Evolutionary conservation across 1,140 invertebrate species (phyloP).

Genomic region (Drosophila saltans): DNA sequence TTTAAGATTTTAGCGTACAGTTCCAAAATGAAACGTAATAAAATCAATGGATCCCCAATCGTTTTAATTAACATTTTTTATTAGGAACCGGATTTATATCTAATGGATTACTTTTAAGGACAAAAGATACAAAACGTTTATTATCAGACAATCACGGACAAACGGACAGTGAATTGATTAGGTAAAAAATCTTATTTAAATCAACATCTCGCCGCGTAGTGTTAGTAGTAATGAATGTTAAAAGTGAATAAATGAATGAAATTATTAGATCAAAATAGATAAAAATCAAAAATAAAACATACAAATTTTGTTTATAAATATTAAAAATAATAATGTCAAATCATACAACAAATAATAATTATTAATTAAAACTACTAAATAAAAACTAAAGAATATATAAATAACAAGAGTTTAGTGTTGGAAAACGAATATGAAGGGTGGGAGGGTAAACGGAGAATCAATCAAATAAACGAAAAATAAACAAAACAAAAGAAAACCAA

Average conservation of each 20-base stretch:
- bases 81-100: too few relatives aligned
- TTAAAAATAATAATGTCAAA: neutral
- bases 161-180: too few relatives aligned
- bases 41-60: too few relatives aligned
- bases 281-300: neutral
- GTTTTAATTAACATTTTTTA: too few relatives aligned
- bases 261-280: neutral
- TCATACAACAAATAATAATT: constrained; percentile 1
- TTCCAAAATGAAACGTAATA: too few relatives aligned
- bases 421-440: neutral
- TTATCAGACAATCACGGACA: too few relatives aligned
- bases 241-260: too few relatives aligned
- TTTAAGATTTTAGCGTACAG: too few relatives aligned
- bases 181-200: too few relatives aligned
- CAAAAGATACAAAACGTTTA: too few relatives aligned
- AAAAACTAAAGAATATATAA: neutral
- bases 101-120: too few relatives aligned
- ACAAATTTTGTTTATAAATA: neutral
- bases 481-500: constrained; percentile 23
- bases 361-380: neutral
- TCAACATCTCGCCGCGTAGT: neutral
- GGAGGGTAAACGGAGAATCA: neutral
- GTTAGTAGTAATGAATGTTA: neutral
- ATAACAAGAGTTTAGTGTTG: constrained; percentile 1
- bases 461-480: constrained; percentile 13